Conservation (phyloP, 2,113 vertebrate genomes). For the Epinephelus moara region DNA sequence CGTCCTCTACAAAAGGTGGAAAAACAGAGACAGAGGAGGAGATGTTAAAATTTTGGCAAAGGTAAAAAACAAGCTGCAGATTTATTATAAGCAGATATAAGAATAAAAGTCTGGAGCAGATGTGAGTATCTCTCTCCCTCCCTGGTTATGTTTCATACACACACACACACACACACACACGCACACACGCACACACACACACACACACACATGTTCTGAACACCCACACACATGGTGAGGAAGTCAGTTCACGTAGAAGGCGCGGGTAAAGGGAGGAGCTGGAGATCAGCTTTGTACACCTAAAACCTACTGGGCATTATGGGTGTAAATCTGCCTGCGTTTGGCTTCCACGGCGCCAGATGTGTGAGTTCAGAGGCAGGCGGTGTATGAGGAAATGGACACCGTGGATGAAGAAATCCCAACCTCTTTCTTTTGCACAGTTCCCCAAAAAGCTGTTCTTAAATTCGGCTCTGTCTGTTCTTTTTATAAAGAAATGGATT, state of each 20-base stretch:
- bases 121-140: background rate
- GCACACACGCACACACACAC: background rate
- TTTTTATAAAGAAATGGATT: conserved; percentile 63
- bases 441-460: conserved; percentile 51
- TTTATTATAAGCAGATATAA: conserved; percentile 7
- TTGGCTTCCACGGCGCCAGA: conserved; percentile 41
- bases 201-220: background rate
- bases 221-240: conserved; percentile 16
- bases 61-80: conserved; percentile 2
- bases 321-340: conserved; percentile 55
- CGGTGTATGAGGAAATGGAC: conserved; percentile 12
- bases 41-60: conserved; percentile 9
- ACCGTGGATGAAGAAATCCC: conserved; percentile 33
- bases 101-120: conserved; percentile 1
- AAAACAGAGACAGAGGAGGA: background rate
- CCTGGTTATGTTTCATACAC: conserved; percentile 1
- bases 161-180: background rate
- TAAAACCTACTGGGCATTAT: conserved; percentile 43
- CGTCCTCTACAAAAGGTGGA: conserved; percentile 89
- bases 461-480: conserved; percentile 45
- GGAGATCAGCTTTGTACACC: conserved; percentile 42
- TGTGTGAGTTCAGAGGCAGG: conserved; percentile 52
- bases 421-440: conserved; percentile 28
- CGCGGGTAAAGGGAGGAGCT: conserved; percentile 14
- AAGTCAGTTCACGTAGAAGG: conserved; percentile 47